Evolutionary conservation across 2,113 vertebrate genomes (phyloP), one percentile per base, ranked within the genome.

Genomic region (Suricata suricatta): DNA sequence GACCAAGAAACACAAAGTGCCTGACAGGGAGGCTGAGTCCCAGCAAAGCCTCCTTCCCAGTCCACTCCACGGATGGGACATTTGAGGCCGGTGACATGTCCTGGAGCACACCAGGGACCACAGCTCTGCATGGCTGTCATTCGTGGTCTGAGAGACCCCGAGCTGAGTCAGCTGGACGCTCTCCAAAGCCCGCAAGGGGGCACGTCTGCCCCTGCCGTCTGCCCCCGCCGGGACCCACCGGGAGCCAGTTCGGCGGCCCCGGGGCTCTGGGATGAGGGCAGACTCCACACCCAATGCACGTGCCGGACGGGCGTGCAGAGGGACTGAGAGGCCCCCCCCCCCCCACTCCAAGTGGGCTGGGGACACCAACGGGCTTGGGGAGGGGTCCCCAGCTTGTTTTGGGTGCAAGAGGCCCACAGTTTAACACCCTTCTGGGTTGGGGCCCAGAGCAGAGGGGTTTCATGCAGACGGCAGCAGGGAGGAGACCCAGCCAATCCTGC

Each of bases 201-300:
- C 0, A 1, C 3, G 23, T 33, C 16, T 11, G 41, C 7, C 41
- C 7, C n/a, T n/a, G n/a, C n/a, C n/a, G n/a, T n/a, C n/a, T n/a
- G n/a, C n/a, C n/a, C 31, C 79, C 7, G 7, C 54, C 17, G 0
- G 31, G 80, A 41, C 5, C 19, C 15, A 8, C 82, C 17, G 4
- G 71, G 33, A 29, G 2, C 35, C 54, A 23, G 57, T 1, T 54
- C 0, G n/a, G 52, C 31, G 16, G 44, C n/a, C 44, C n/a, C 41
- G 7, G n/a, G 66, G 29, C n/a, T 86, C 7, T 3, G 17, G n/a
- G 41, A 80, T 33, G 66, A 0, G 7, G 44, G 12, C 12, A 0
- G 3, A 69, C 64, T n/a, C 29, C 35, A 41, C 12, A 6, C 13
- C 50, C 38, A 3, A 29, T 38, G 44, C 57, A 1, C 35, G 35